These are phyloP conservation scores for Bicyclus anynana DNA, from an alignment of 1,140 invertebrate species.

Conservation along the genomic window DNA sequence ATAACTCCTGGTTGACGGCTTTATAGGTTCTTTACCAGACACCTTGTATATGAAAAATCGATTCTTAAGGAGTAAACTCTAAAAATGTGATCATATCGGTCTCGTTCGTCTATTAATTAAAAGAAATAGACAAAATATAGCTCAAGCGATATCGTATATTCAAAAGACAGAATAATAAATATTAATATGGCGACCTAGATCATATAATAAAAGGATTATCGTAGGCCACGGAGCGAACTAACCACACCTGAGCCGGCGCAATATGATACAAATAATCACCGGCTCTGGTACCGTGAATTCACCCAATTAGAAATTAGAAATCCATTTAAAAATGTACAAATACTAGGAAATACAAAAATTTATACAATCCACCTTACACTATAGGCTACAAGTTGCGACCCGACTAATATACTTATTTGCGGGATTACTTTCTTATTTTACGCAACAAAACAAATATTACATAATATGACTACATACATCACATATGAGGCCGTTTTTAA, in stretches of 20 bases:
- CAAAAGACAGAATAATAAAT: neutral
- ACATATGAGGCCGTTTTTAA: too few relatives aligned
- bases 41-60: too few relatives aligned
- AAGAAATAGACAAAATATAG: neutral
- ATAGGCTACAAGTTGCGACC: neutral
- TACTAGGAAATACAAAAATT: constrained; percentile 11
- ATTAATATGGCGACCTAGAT: neutral
- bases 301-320: neutral
- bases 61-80: too few relatives aligned
- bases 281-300: neutral
- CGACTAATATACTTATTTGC: neutral
- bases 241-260: neutral
- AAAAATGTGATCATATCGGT: too few relatives aligned
- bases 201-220: neutral
- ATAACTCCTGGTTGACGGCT: too few relatives aligned
- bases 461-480: too few relatives aligned
- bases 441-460: too few relatives aligned
- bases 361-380: constrained; percentile 8
- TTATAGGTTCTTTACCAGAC: too few relatives aligned
- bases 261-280: too few relatives aligned
- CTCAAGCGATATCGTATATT: neutral
- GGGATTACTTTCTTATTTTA: neutral
- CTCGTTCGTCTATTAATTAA: neutral
- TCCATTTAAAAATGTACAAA: constrained; percentile 12
- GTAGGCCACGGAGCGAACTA: neutral